Evolutionary conservation across 1,140 invertebrate genomes (phyloP), one percentile per base, ranked within the genome.

Genomic region (Myzus persicae): DNA sequence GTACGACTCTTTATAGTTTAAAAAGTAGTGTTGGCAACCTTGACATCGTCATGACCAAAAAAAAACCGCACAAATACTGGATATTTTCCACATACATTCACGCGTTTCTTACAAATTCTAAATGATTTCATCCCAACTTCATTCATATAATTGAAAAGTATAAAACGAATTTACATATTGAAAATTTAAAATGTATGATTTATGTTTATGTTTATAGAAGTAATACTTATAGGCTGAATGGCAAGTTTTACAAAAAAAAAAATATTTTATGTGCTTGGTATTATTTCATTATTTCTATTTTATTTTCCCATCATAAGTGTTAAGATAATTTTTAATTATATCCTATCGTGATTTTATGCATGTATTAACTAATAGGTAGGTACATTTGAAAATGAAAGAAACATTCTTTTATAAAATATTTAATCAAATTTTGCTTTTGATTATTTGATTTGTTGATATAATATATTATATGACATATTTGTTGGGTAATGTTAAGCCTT

Each of bases 21-120:
- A 90, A 54, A 54, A 59, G 88, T 90, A 90, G 88, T 51, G 88
- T 59, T 48, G 51, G 54, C 59, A 59, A 90, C 88, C 88, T 90
- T 90, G 88, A 54, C 88, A 54, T 90, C 48, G 36, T 54, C 51
- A 54, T 51, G 1, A n/a, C 44, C 31, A 48, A 90, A 90, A 90
- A n/a, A 88, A 89, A 89, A 90, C 36, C 48, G 88, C 48, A 90
- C 36, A 38, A 59, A 90, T 54, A 54, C 88, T 90, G 38, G 18
- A 40, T 88, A 38, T 88, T 88, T 88, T 51, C 85, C 84, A 48
- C 44, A 44, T 44, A 85, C 40, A 40, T 85, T 85, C 42, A 85
- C 82, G 40, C 5, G 14, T 85, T 20, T 85, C 24, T 85, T 31
- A 44, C 59, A 26, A 44, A 44, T 26, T 31, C 26, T 85, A 31